These are phyloP conservation scores for Morus bassanus DNA, from an alignment of 2,797 vertebrate genomes.

Conservation along the genomic window DNA sequence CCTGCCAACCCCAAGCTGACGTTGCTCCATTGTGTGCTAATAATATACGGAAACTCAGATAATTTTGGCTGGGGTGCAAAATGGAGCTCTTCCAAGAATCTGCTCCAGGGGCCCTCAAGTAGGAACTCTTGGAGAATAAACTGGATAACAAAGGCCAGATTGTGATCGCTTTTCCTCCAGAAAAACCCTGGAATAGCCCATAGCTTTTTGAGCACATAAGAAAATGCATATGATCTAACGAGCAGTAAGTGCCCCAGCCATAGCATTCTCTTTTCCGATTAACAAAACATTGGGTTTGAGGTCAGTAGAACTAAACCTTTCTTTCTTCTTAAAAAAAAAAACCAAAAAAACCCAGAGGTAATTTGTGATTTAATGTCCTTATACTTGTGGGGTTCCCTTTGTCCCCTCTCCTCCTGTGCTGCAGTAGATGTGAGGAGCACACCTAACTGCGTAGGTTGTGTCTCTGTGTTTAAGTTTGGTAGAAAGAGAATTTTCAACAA, in stretches of 20 bases:
- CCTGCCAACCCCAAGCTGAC: not conserved
- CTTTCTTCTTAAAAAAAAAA: not conserved
- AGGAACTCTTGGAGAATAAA: conserved; percentile 57
- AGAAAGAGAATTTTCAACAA: not conserved
- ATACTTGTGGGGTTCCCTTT: not conserved
- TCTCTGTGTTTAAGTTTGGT: not conserved
- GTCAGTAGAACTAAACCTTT: not conserved
- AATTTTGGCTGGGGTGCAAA: conserved; percentile 42
- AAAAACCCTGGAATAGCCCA: conserved; percentile 53
- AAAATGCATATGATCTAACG: not conserved
- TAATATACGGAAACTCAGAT: conserved; percentile 43
- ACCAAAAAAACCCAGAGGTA: not conserved
- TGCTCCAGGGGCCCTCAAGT: not conserved
- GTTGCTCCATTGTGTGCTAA: conserved; percentile 59
- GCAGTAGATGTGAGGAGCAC: not conserved
- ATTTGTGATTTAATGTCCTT: not conserved
- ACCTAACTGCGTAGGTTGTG: not conserved
- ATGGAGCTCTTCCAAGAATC: conserved; percentile 60
- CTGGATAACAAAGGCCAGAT: conserved; percentile 62
- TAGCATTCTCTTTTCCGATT: not conserved
- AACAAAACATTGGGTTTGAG: not conserved
- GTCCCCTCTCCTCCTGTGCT: not conserved
- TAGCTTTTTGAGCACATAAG: not conserved
- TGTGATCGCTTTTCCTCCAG: conserved; percentile 60
- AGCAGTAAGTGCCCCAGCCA: conserved; percentile 5